phyloP scores from a whole-genome alignment of 2,797 vertebrate genomes.

The Hylomyscus alleni region DNA sequence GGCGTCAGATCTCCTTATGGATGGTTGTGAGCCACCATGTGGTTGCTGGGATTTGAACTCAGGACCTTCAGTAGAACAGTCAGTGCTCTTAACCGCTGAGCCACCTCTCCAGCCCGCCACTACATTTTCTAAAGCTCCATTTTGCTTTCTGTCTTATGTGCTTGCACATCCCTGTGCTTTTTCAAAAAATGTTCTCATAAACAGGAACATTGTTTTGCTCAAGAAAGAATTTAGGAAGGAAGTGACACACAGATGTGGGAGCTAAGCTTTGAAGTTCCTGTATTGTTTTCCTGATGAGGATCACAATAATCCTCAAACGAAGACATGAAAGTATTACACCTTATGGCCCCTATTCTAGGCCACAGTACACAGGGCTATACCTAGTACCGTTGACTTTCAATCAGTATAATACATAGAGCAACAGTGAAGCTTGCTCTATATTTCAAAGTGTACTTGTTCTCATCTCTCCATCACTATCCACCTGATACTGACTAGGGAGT shows the following conservation, averaged over 20 bases:
- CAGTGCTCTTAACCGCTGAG: too few species aligned
- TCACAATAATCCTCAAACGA: not conserved
- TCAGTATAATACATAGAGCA: not conserved
- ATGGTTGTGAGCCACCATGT: too few species aligned
- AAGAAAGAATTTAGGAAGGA: constrained; percentile 19
- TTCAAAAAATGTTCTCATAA: constrained; percentile 11
- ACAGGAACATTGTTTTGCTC: not conserved
- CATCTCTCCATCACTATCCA: not conserved
- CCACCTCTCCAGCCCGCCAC: too few species aligned
- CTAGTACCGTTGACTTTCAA: too few species aligned
- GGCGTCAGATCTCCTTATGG: too few species aligned
- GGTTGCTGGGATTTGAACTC: too few species aligned
- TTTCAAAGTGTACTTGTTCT: not conserved
- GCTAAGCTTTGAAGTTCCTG: not conserved
- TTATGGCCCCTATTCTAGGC: rapidly evolving
- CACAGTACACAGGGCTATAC: not conserved
- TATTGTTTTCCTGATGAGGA: not conserved
- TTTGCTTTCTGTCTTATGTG: not conserved
- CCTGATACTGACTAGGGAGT: not conserved
- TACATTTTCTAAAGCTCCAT: constrained; percentile 24
- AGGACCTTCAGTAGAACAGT: too few species aligned
- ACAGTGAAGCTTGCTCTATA: not conserved
- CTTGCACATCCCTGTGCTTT: constrained; percentile 31
- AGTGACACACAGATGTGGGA: constrained; percentile 22
- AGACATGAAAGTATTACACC: not conserved